Percentiles rank a stretch among this genome's conserved stretches.
phyloP scores from a whole-genome alignment of 2,888 invertebrate species.

The Actias luna region DNA sequence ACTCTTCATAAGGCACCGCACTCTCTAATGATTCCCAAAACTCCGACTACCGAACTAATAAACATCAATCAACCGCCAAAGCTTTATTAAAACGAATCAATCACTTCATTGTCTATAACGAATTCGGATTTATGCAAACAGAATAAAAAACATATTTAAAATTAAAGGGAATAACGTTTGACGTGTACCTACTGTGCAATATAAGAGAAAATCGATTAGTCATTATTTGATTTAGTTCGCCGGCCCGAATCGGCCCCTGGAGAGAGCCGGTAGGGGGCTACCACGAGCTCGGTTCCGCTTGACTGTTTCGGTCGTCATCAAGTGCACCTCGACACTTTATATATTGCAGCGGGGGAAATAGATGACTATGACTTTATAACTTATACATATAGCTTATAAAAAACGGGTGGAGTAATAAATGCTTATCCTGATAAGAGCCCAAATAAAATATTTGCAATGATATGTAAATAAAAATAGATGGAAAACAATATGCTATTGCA shows the following conservation, averaged over 20 bases:
- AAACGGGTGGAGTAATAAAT: not conserved
- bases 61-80: conserved; percentile 77
- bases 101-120: conserved; percentile 77
- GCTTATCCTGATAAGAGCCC: not conserved
- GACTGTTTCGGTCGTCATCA: conserved; percentile 69
- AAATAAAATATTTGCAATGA: not conserved
- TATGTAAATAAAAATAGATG: not conserved
- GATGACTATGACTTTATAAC: conserved; percentile 37
- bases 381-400: conserved; percentile 16
- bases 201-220: conserved; percentile 80
- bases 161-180: conserved; percentile 78
- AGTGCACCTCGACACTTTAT: conserved; percentile 76
- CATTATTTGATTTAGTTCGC: conserved; percentile 82
- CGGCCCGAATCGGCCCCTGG: conserved; percentile 68
- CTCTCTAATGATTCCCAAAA: conserved; percentile 77
- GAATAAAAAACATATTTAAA: conserved; percentile 67
- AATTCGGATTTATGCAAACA: conserved; percentile 77
- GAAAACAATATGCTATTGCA: not conserved
- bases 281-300: conserved; percentile 64
- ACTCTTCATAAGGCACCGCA: conserved; percentile 76
- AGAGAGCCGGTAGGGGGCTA: conserved; percentile 70
- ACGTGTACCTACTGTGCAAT: conserved; percentile 82
- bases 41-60: conserved; percentile 81
- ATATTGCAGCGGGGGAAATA: conserved; percentile 50
- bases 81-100: conserved; percentile 77